Evolutionary conservation across 2,888 invertebrate species (phyloP), one percentile per base, ranked within the genome.

Genomic region (Apamea monoglypha): DNA sequence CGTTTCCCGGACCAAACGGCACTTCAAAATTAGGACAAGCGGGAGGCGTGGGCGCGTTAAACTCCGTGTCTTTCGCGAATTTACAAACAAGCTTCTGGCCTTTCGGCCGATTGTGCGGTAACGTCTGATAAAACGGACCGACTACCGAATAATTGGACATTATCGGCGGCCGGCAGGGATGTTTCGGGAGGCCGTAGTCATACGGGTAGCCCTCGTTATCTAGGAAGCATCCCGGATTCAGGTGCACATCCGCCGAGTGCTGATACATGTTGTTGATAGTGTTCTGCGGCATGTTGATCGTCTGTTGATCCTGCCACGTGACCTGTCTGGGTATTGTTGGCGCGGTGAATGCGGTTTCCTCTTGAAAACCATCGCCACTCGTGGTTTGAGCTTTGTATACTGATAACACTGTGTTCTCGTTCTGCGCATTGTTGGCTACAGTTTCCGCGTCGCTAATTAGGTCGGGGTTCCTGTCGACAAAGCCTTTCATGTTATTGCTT

Each of bases 141-240:
- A 95, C 94, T 21, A 95, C 94, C 0, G 96, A 94, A 85, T 96
- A 96, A 91, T 96, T 96, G 16, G 96, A 94, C 93, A 96, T 95
- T 82, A 96, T 94, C 16, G 97, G 95, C 63, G 96, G 94, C 79
- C 97, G 94, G 88, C 95, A 96, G 21, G 97, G 96, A 81, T 98
- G 97, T 91, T 98, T 98, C 1, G 98, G 98, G 68, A 98, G 95
- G 36, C 98, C 98, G 90, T 98, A 98, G 93, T 98, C 98, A 81
- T 98, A 97, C 14, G 98, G 98, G 91, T 98, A 98, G n/a, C 98
- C 98, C 85, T 98, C 98, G 86, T 97, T 97, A 88, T 98, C 98
- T 88, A 98, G 95, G 92, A 98, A 98, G 91, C 98, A 98, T n/a
- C 98, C 98, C 0, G 98, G 98, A 93, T 98, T 98, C 74, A 98